These are phyloP conservation scores for Heteromyza rotundicornis DNA, from an alignment of 2,888 invertebrate genomes.

Conservation along the genomic window DNA sequence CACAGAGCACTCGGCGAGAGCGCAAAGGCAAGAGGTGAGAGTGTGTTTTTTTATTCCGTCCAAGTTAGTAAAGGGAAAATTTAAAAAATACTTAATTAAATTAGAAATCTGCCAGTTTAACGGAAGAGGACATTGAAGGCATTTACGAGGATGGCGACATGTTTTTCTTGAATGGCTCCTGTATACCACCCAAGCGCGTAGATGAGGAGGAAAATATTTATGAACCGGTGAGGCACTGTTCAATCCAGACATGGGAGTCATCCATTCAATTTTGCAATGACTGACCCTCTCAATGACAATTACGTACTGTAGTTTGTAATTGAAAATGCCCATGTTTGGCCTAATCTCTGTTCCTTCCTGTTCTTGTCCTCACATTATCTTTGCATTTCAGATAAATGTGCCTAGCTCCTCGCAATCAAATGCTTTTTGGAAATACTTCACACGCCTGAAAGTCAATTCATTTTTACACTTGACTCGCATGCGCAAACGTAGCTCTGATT, in stretches of 20 bases:
- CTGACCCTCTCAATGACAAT: no score
- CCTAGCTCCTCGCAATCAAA: not conserved
- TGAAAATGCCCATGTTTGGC: no score
- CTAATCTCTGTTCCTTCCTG: no score
- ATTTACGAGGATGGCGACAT: conserved; percentile 41
- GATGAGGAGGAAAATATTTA: conserved; percentile 51
- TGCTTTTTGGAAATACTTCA: conserved; percentile 43
- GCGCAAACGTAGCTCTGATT: conserved; percentile 20
- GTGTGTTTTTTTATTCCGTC: no score
- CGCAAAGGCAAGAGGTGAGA: not conserved
- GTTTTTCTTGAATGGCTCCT: conserved; percentile 11
- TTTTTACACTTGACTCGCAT: conserved; percentile 41
- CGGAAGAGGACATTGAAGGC: conserved; percentile 22
- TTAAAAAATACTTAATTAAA: not conserved
- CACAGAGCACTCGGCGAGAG: not conserved
- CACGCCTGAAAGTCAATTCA: conserved; percentile 44
- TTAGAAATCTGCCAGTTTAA: conserved; percentile 5
- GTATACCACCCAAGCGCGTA: not conserved
- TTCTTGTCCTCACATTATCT: no score
- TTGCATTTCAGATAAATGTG: not conserved
- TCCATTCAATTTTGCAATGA: no score
- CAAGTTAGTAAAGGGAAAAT: not conserved
- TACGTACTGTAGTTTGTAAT: not conserved
- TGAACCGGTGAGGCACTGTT: conserved; percentile 45
- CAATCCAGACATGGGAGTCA: no score